Conservation (phyloP, 2,113 vertebrate genomes). For the Cettia cetti region DNA sequence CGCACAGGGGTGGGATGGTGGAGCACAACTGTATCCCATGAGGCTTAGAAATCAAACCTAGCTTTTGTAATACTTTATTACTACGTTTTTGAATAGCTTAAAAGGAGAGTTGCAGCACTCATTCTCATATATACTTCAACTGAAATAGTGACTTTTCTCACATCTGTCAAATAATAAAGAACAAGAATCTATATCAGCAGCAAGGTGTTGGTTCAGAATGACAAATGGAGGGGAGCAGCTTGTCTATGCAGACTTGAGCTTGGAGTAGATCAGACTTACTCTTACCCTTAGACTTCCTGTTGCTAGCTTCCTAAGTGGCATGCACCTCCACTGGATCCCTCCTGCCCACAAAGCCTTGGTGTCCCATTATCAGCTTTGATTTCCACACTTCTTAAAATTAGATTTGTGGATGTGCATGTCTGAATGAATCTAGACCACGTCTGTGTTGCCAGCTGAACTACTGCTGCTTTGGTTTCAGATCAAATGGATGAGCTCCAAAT, state of each 20-base stretch:
- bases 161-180: not conserved
- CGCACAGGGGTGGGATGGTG: not conserved
- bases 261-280: not conserved
- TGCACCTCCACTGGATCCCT: not conserved
- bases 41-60: not conserved
- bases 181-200: not conserved
- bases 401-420: not conserved
- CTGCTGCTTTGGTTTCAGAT: not conserved
- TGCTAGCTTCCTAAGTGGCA: not conserved
- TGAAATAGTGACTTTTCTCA: not conserved
- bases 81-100: not conserved
- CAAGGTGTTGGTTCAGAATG: not conserved
- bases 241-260: not conserved
- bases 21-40: not conserved
- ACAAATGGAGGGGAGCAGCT: not conserved
- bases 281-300: not conserved
- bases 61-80: not conserved
- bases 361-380: not conserved
- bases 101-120: not conserved
- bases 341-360: not conserved
- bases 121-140: not conserved
- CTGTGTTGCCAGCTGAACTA: not conserved
- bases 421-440: not conserved
- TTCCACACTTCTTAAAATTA: not conserved
- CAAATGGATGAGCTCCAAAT: not conserved